Conservation (phyloP, 2,797 vertebrate genomes). For the Thalassophryne amazonica region DNA sequence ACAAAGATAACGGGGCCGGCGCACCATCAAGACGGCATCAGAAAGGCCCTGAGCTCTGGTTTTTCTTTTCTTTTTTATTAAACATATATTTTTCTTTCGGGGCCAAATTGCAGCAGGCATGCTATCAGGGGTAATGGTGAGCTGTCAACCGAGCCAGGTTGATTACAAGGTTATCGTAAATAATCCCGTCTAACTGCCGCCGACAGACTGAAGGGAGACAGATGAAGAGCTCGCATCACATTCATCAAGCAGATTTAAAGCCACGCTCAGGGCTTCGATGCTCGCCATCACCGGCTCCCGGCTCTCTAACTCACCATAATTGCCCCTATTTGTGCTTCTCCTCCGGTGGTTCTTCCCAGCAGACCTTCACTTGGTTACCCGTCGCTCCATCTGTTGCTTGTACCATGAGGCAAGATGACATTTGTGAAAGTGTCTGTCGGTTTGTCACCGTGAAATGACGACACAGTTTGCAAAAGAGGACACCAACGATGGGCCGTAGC, state of each 20-base stretch:
- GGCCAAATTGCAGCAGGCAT: slow-evolving; percentile 81
- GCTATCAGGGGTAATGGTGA: slow-evolving; percentile 84
- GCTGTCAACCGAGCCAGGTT: slow-evolving; percentile 80
- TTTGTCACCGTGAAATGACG: slow-evolving; percentile 40
- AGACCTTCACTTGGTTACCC: slow-evolving; percentile 39
- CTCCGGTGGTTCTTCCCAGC: slow-evolving; percentile 39
- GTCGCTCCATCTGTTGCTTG: slow-evolving; percentile 51
- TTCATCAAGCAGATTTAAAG: slow-evolving; percentile 81
- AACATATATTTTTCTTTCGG: slow-evolving; percentile 72
- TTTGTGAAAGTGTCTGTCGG: slow-evolving; percentile 34
- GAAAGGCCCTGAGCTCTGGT: slow-evolving; percentile 47
- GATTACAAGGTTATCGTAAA: slow-evolving; percentile 88
- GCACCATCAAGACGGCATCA: slow-evolving; percentile 79
- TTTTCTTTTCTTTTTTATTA: slow-evolving; percentile 7
- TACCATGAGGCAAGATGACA: slow-evolving; percentile 35
- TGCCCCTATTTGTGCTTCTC: slow-evolving; percentile 57
- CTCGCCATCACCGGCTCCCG: slow-evolving; percentile 34
- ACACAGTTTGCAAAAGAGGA: neutral
- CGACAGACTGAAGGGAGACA: slow-evolving; percentile 47
- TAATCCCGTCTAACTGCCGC: slow-evolving; percentile 77
- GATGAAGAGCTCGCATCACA: slow-evolving; percentile 66
- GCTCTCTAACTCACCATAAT: slow-evolving; percentile 62
- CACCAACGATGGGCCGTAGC: neutral
- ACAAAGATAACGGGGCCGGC: slow-evolving; percentile 83
- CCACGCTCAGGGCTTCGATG: slow-evolving; percentile 47